Base-by-base conservation (phyloP, 2,797 vertebrate species). In the Chelmon rostratus region DNA sequence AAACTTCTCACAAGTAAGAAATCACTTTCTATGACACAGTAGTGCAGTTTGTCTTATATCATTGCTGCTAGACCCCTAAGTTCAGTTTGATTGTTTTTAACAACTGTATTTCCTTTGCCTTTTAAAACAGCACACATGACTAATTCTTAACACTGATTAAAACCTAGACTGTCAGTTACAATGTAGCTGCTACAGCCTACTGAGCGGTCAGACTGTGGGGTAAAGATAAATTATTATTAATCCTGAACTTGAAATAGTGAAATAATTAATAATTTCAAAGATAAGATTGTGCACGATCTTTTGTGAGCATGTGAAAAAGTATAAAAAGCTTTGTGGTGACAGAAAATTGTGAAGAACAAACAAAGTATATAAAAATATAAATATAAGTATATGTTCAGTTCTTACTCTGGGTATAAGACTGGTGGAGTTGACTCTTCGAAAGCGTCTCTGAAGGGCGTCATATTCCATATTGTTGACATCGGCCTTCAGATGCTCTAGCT, bases 391-490 rank as follows among this genome's bases (percentile, higher is more conserved):
- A 6, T 37, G 54, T 35, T 53, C 3, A 50, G 56, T 65, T 18
- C 97, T 97, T 95, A 99, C 98, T 95, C 96, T 96, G 68, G 98
- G 98, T 92, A 97, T 98, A 49, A 97, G 91, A 86, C 96, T 97
- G 83, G 96, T 97, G 83, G 96, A 97, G 95, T 96, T 99, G 88
- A 99, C 98, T 85, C 98, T 94, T 90, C 97, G 94, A 88, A 99
- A 97, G 46, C 98, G 96, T 84, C 98, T 97, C 93, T 99, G 98
- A 94, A 99, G 97, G 70, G 97, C 96, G 46, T 99, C 97, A 38
- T 98, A 97, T 88, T 99, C 98, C 98, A 98, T 99, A 75, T 96
- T 95, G 82, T 99, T 99, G 74, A 99, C 98, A 73, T 99, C 97
- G 0, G 95, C 84, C 90, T 99, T 99, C 86, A 99, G 89, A 38